phyloP scores from a whole-genome alignment of 2,888 invertebrate species.

The Teleogryllus oceanicus region DNA sequence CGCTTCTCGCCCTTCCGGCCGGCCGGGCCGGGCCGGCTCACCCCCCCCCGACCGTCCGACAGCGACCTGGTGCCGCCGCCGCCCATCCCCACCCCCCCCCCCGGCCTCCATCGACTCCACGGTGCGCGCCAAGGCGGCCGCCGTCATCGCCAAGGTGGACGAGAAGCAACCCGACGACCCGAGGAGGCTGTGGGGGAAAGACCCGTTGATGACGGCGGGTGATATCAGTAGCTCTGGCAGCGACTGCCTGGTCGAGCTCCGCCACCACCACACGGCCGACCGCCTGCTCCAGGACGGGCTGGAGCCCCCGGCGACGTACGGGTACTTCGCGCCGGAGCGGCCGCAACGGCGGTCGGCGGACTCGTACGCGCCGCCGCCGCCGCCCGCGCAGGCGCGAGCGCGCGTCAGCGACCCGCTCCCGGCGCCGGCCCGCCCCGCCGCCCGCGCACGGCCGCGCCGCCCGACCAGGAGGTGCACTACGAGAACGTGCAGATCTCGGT shows the following conservation, averaged over 20 bases:
- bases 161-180: constrained; percentile 23
- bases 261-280: constrained; percentile 47
- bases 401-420: no score
- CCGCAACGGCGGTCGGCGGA: no score
- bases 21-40: constrained; percentile 49
- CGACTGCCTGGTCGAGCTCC: constrained; percentile 29
- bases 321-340: constrained; percentile 12
- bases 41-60: constrained; percentile 72
- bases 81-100: constrained; percentile 68
- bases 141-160: neutral
- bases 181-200: constrained; percentile 29
- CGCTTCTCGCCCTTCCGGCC: constrained; percentile 82
- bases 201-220: constrained; percentile 1
- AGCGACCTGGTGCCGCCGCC: constrained; percentile 76
- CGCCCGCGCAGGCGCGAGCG: no score
- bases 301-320: constrained; percentile 44
- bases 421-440: no score
- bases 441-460: no score
- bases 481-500: constrained; percentile 40
- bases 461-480: constrained; percentile 39
- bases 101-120: constrained; percentile 43
- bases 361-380: no score
- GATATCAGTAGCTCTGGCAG: constrained; percentile 29
- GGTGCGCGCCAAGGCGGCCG: constrained; percentile 40
- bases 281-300: constrained; percentile 58